Conservation (phyloP, 2,888 invertebrate genomes). For the Amiota communis region DNA sequence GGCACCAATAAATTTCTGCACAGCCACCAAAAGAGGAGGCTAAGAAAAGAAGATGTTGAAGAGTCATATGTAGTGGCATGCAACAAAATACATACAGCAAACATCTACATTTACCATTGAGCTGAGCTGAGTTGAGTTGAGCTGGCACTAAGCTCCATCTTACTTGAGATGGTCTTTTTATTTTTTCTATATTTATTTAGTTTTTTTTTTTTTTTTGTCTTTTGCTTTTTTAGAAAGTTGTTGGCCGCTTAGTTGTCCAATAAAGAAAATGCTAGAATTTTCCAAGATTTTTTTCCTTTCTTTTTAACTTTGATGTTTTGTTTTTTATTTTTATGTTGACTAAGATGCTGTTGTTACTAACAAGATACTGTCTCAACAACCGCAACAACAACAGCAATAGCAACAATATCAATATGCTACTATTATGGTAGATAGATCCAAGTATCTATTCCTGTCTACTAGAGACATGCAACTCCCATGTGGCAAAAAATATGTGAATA, state of each 20-base stretch:
- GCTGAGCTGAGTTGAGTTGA: conserved; percentile 1
- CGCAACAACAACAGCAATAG: not conserved
- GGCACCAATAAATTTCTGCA: not conserved
- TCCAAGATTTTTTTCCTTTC: not conserved
- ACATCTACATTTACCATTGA: not conserved
- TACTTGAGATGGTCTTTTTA: conserved; percentile 10
- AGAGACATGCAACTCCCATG: too few species aligned
- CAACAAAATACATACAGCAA: not conserved
- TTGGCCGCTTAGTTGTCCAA: conserved; percentile 9
- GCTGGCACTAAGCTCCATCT: conserved; percentile 5
- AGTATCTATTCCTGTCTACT: too few species aligned
- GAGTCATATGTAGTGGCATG: not conserved
- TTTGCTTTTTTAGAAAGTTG: conserved; percentile 22
- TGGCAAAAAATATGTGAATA: too few species aligned
- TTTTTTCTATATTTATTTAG: not conserved
- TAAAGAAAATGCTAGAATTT: conserved; percentile 23
- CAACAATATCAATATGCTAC: too few species aligned
- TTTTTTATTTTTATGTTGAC: not conserved
- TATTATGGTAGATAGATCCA: too few species aligned
- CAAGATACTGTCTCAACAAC: conserved; percentile 12
- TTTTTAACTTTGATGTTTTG: not conserved
- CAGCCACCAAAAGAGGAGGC: not conserved
- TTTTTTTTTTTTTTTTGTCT: not conserved
- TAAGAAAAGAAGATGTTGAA: not conserved
- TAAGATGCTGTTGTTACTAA: not conserved